Conservation (phyloP, 2,797 vertebrate species). For the Pipistrellus pygmaeus region DNA sequence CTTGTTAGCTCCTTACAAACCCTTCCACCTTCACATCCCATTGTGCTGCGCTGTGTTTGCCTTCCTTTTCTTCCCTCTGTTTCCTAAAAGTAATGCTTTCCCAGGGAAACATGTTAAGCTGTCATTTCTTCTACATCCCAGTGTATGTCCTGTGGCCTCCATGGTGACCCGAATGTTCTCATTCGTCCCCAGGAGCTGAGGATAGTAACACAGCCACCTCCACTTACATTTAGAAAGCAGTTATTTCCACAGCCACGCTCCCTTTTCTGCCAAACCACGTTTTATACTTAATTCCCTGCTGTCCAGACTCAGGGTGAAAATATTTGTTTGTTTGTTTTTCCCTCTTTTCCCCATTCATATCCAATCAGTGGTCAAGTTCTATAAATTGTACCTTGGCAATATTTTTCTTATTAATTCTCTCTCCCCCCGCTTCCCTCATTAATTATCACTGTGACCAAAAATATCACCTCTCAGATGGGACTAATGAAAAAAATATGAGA, state of each 20-base stretch:
- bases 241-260: not conserved
- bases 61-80: not conserved
- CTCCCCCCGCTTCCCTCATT: no score
- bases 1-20: not conserved
- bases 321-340: not conserved
- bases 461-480: not conserved
- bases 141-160: no score
- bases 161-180: not conserved
- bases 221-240: not conserved
- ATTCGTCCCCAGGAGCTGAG: not conserved
- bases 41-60: not conserved
- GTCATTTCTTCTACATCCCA: not conserved
- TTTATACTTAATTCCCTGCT: not conserved
- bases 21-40: not conserved
- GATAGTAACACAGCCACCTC: not conserved
- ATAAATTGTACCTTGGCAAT: not conserved
- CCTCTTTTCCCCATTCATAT: not conserved
- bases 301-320: not conserved
- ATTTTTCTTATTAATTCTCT: not conserved
- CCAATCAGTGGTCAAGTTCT: not conserved
- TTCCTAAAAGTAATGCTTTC: not conserved
- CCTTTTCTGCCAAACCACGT: not conserved
- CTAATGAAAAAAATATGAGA: not conserved
- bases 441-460: not conserved
- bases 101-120: not conserved